These are phyloP conservation scores for Sarcophaga bullata DNA, from an alignment of 1,140 invertebrate genomes.

Conservation along the genomic window DNA sequence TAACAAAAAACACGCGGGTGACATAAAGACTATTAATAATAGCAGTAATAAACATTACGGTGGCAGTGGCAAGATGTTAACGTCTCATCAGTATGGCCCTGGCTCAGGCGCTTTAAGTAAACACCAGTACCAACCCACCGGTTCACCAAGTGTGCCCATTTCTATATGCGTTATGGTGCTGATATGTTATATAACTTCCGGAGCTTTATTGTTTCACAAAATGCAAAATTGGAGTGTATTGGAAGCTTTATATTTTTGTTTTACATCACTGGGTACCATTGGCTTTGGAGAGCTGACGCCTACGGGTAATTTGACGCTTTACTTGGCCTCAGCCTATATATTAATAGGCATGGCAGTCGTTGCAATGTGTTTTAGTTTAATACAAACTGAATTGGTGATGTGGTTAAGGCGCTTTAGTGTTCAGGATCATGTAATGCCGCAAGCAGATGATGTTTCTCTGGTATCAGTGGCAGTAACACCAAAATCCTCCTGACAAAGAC, in stretches of 20 bases:
- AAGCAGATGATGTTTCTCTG: conserved; percentile 61
- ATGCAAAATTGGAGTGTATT: conserved; percentile 90
- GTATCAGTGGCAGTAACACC: conserved; percentile 62
- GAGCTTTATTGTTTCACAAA: conserved; percentile 90
- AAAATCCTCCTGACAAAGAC: conserved; percentile 65
- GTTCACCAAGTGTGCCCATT: conserved; percentile 77
- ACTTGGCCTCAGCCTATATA: conserved; percentile 84
- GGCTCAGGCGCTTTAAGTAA: conserved; percentile 50
- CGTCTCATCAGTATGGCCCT: conserved; percentile 51
- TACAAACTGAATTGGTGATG: conserved; percentile 89
- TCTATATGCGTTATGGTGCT: conserved; percentile 90
- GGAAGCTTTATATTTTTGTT: conserved; percentile 95
- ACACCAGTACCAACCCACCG: conserved; percentile 51
- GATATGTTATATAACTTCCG: conserved; percentile 88
- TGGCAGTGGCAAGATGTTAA: conserved; percentile 40
- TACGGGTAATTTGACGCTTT: conserved; percentile 69
- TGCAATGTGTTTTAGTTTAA: conserved; percentile 96
- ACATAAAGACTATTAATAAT: conserved; percentile 26
- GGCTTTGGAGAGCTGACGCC: conserved; percentile 88
- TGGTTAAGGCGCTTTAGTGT: conserved; percentile 72
- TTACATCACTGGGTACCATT: conserved; percentile 89
- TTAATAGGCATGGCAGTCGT: conserved; percentile 93
- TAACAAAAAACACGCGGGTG: conserved; percentile 41
- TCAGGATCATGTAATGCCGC: conserved; percentile 60
- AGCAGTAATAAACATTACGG: conserved; percentile 41